These are phyloP conservation scores for Rotaria magnacalcarata DNA, from an alignment of 2,888 invertebrate species.

Conservation along the genomic window DNA sequence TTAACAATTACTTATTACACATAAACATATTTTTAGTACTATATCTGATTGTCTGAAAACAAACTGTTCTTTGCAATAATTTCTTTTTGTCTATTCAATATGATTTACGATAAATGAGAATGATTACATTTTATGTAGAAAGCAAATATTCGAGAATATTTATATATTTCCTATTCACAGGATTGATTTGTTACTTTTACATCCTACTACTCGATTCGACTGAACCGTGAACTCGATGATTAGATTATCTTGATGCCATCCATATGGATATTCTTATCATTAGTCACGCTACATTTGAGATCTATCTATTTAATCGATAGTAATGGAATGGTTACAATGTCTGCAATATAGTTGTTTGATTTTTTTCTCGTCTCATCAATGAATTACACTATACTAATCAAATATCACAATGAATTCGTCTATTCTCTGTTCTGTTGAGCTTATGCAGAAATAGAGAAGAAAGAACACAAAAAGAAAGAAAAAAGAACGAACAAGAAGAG, in stretches of 20 bases:
- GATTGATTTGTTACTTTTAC: too few relatives aligned
- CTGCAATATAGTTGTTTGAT: background rate
- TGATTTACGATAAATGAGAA: too few relatives aligned
- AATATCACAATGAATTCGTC: background rate
- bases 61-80: too few relatives aligned
- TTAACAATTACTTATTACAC: background rate
- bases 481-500: background rate
- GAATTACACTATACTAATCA: background rate
- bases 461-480: background rate
- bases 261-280: background rate
- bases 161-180: too few relatives aligned
- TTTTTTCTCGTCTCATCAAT: background rate
- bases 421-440: background rate
- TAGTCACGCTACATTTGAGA: background rate
- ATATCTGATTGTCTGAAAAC: background rate
- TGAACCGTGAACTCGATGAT: background rate
- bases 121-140: too few relatives aligned
- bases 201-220: too few relatives aligned
- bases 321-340: background rate
- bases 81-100: too few relatives aligned
- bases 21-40: background rate
- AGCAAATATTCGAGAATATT: too few relatives aligned
- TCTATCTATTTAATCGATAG: background rate
- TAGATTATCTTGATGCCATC: background rate
- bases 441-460: background rate